phyloP scores from a whole-genome alignment of 2,888 invertebrate genomes.

The Harmothoe impar region DNA sequence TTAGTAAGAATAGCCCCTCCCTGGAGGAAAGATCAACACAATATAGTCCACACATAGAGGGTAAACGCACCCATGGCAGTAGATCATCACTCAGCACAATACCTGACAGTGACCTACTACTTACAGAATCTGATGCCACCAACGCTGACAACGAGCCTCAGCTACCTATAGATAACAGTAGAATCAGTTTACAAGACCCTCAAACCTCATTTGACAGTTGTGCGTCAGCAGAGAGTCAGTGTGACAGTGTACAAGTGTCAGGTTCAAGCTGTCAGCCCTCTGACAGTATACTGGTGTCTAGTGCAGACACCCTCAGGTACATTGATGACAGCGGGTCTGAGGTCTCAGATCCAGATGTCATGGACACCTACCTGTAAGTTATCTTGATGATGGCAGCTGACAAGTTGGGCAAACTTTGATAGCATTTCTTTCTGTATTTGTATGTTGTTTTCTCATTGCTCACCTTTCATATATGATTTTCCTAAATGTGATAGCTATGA shows the following conservation, averaged over 20 bases:
- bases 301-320: neutral
- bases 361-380: constrained; percentile 26
- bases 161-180: too few species aligned
- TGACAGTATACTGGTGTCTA: neutral
- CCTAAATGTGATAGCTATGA: too few species aligned
- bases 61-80: neutral
- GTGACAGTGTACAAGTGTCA: neutral
- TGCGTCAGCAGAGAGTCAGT: neutral
- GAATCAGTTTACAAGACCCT: too few species aligned
- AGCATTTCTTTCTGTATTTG: too few species aligned
- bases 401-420: too few species aligned
- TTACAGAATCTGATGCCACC: neutral
- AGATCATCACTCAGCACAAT: neutral
- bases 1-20: neutral
- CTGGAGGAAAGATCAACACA: neutral
- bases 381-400: too few species aligned
- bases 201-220: neutral
- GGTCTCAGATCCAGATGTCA: neutral
- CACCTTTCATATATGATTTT: too few species aligned
- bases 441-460: too few species aligned
- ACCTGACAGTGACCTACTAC: neutral
- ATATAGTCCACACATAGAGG: neutral
- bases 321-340: constrained; percentile 34
- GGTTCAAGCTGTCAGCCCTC: too few species aligned
- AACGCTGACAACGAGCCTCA: neutral